phyloP scores from a whole-genome alignment of 2,113 vertebrate genomes.

The Pteruthius melanotis region DNA sequence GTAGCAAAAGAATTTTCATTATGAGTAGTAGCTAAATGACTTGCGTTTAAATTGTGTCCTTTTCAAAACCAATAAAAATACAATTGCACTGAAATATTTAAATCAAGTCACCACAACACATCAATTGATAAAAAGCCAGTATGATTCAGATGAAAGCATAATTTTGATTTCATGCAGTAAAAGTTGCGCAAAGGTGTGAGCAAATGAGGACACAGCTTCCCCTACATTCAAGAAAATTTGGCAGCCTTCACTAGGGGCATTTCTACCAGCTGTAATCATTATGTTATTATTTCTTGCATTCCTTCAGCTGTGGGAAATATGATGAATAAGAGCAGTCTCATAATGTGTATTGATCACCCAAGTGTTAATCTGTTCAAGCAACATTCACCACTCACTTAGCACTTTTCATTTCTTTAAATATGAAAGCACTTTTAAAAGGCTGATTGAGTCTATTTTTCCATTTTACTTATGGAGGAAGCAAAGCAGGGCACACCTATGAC shows the following conservation, averaged over 20 bases:
- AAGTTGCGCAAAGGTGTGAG: not conserved
- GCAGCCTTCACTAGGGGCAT: not conserved
- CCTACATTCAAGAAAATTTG: not conserved
- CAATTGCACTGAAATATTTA: not conserved
- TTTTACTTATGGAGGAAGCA: not conserved
- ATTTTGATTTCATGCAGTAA: not conserved
- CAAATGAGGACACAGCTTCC: not conserved
- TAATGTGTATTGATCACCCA: slow-evolving; percentile 63
- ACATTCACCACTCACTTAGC: slow-evolving; percentile 14
- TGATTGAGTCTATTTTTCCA: not conserved
- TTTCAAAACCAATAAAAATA: not conserved
- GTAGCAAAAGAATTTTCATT: not conserved
- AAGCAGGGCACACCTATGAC: not conserved
- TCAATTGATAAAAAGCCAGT: not conserved
- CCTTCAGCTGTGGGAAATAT: slow-evolving; percentile 33
- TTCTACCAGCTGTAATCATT: not conserved
- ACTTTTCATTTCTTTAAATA: slow-evolving; percentile 43
- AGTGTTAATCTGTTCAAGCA: slow-evolving; percentile 45
- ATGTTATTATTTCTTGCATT: slow-evolving; percentile 30
- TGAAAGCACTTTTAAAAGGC: not conserved
- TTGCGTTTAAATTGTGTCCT: not conserved
- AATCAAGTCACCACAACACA: not conserved
- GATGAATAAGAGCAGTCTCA: slow-evolving; percentile 58
- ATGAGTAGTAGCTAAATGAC: not conserved
- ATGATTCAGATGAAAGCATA: not conserved